Base-by-base conservation (phyloP, 2,888 invertebrate species). In the Hypena proboscidalis region DNA sequence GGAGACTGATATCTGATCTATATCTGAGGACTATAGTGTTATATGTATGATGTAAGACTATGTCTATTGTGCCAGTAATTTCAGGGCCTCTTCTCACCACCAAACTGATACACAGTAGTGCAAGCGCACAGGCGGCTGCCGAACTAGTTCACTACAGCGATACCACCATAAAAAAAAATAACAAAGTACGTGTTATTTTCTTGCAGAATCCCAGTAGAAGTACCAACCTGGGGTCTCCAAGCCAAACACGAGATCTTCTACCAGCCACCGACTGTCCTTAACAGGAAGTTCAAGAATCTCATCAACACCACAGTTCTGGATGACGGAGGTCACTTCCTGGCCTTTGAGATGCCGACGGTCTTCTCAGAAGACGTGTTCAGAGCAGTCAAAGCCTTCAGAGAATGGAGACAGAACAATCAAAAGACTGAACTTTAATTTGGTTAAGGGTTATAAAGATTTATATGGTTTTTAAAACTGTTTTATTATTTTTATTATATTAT, bases 321-420 rank as follows among this genome's bases (percentile, higher is more conserved):
- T 0, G 83, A 92, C n/a, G 96, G 96, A 1, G 97, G 97, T 0
- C 97, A 98, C 77, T 98, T 97, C 87, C 92, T 95, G 0, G 96
- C 97, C 0, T 91, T 97, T 27, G 96, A 97, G 77, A 87, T 94
- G 40, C 97, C 97, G 0, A 70, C 92, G 42, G 61, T 93, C 0
- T 77, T 97, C 3, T 92, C 94, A 4, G 85, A 92, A 1, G 96
- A 97, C 64, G 80, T 98, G 1, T 83, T 83, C 56, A 80, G 69
- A 31, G 86, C 85, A 1, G 77, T 83, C 0, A 71, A 77, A 27
- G 77, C 73, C 0, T 83, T 84, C 20, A 72, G 58, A 4, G 65
- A 67, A 2, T 80, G 69, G 67, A 64, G 69, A 15, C 29, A 46
- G 13, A 61, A 60, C 3, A 67, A 65, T 2, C 29, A 40, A 3